Evolutionary conservation across 2,113 vertebrate species (phyloP).

Genomic region (Andinoacara biseriatus): DNA sequence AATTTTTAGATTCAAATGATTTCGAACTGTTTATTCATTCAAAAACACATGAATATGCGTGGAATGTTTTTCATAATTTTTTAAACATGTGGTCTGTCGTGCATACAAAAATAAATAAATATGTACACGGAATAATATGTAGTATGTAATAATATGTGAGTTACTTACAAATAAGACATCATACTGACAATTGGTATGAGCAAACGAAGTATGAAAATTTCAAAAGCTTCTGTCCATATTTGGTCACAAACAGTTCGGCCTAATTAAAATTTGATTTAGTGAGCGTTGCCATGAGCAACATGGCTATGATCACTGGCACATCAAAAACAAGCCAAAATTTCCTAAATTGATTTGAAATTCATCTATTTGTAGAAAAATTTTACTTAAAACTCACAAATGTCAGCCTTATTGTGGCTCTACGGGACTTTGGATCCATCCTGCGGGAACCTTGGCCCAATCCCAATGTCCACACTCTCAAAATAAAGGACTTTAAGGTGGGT

Average conservation of each 20-base stretch:
- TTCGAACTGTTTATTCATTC: slow-evolving; percentile 21
- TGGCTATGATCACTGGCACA: too few relatives aligned
- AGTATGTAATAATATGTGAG: not conserved
- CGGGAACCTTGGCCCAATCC: too few relatives aligned
- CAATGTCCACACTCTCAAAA: too few relatives aligned
- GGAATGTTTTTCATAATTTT: not conserved
- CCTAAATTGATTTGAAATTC: too few relatives aligned
- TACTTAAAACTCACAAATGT: too few relatives aligned
- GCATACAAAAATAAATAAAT: not conserved
- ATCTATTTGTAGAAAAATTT: too few relatives aligned
- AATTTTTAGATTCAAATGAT: slow-evolving; percentile 27
- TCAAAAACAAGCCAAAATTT: too few relatives aligned
- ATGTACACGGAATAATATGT: not conserved
- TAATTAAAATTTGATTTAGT: not conserved
- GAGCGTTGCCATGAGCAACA: too few relatives aligned
- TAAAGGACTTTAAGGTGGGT: too few relatives aligned
- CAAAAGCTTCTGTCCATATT: not conserved
- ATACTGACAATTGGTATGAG: not conserved
- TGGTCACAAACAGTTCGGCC: not conserved
- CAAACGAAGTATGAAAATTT: not conserved
- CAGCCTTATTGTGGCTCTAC: too few relatives aligned
- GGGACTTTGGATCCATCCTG: not conserved
- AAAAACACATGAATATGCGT: not conserved
- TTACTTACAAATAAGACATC: not conserved
- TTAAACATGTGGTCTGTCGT: not conserved